Conservation (phyloP, 2,888 invertebrate species). For the Bruchidius siliquastri region DNA sequence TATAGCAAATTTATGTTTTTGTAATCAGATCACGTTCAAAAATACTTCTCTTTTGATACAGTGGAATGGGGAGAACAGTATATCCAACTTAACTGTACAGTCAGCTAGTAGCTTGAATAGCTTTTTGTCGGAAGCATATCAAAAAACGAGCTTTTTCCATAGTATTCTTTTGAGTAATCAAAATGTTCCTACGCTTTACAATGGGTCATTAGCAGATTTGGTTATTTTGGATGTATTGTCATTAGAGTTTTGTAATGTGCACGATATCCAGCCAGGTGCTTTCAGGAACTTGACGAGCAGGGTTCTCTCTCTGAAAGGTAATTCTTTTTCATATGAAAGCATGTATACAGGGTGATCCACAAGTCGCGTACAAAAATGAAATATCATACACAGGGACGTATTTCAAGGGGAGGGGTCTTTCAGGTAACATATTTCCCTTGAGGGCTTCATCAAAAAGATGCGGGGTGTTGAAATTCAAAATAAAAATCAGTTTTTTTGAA, state of each 20-base stretch:
- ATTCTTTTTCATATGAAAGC: too few relatives aligned
- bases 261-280: constrained; percentile 23
- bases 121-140: constrained; percentile 16
- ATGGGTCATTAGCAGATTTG: constrained; percentile 23
- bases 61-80: not conserved
- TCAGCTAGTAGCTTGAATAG: constrained; percentile 21
- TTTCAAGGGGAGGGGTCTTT: too few relatives aligned
- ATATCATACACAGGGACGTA: too few relatives aligned
- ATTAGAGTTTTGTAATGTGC: constrained; percentile 17
- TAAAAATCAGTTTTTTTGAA: too few relatives aligned
- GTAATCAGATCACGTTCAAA: not conserved
- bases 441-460: too few relatives aligned
- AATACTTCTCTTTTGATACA: not conserved
- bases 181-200: constrained; percentile 24
- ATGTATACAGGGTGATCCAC: too few relatives aligned
- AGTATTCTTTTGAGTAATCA: constrained; percentile 23
- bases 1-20: not conserved
- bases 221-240: constrained; percentile 23
- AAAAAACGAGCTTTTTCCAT: constrained; percentile 15
- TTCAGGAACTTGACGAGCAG: constrained; percentile 20
- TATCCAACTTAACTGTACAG: not conserved
- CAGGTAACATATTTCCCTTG: too few relatives aligned
- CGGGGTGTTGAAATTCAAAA: too few relatives aligned
- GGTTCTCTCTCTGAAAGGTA: constrained; percentile 14
- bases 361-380: too few relatives aligned